These are phyloP conservation scores for Ictidomys tridecemlineatus DNA, from an alignment of 2,113 vertebrate genomes.

Conservation along the genomic window DNA sequence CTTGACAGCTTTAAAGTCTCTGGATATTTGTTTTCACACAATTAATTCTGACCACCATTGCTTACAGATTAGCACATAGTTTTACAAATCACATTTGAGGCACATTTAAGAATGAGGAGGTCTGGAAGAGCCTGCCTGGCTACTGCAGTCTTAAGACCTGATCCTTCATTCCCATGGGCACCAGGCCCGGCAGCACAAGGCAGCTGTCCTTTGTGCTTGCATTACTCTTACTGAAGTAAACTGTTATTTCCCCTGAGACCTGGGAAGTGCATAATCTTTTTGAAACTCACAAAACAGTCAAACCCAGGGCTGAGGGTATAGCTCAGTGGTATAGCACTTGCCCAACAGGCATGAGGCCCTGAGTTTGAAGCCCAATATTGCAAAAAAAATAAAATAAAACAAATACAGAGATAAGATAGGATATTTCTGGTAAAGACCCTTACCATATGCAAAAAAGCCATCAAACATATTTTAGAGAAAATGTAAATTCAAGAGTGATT, in stretches of 20 bases:
- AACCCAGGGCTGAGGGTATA: neutral
- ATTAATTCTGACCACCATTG: neutral
- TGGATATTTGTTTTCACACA: neutral
- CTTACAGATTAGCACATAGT: neutral
- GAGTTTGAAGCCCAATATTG: too few species aligned
- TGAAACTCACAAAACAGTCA: neutral
- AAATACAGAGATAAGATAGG: neutral
- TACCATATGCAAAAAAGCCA: neutral
- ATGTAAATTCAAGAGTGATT: too few species aligned
- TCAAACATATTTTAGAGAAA: neutral
- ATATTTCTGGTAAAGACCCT: neutral
- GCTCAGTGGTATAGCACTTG: neutral
- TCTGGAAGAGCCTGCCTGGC: neutral
- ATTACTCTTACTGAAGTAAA: neutral
- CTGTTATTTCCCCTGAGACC: too few species aligned
- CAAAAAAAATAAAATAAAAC: neutral
- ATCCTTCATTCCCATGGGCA: neutral
- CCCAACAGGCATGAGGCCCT: neutral
- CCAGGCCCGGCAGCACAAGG: neutral
- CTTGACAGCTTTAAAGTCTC: neutral
- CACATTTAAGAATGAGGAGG: neutral
- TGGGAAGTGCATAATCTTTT: neutral
- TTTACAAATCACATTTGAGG: neutral
- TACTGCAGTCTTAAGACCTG: neutral
- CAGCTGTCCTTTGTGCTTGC: neutral